Base-by-base conservation (phyloP, 2,113 vertebrate species). In the Fregetta grallaria region DNA sequence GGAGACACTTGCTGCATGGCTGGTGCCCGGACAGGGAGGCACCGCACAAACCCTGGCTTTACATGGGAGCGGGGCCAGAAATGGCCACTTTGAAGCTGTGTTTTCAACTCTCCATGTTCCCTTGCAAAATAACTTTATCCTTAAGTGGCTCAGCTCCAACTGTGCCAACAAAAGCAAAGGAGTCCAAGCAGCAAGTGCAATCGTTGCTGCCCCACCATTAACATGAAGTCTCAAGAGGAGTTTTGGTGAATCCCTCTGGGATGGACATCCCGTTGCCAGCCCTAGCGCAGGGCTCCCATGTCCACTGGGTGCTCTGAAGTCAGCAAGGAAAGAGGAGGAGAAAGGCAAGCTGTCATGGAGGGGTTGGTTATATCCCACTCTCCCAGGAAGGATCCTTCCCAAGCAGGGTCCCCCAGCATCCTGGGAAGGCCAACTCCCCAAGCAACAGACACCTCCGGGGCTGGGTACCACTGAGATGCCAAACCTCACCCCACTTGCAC, bases 61-160 rank as follows among this genome's bases (percentile, higher is more conserved):
- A 13, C 22, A 0, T 4, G 8, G 29, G 22, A 77, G 29, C 13
- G 0, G 5, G 25, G 59, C 10, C n/a, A 66, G 29, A 62, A 84
- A 66, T 1, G 5, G 20, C 32, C 25, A 25, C 8, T 42, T 40
- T 47, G 34, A 93, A 77, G 85, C 34, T 10, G 14, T 61, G 70
- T 45, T 85, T 90, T 85, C 65, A 71, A n/a, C 23, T 90, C 23
- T 62, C 21, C 45, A 20, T 49, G 9, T 47, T 73, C 58, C 34
- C 25, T 76, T 79, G 67, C 55, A 80, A 58, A 93, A 90, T 10
- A 76, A 55, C 25, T n/a, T 94, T 80, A 50, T 50, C 59, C 15
- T 86, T 71, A 80, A 66, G 21, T 58, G 38, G 11, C 36, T 52
- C 47, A 17, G 17, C 20, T 65, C 34, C 67, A 66, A 38, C 40